phyloP scores from a whole-genome alignment of 2,797 vertebrate species.

The Schizopygopsis pylzovi region DNA sequence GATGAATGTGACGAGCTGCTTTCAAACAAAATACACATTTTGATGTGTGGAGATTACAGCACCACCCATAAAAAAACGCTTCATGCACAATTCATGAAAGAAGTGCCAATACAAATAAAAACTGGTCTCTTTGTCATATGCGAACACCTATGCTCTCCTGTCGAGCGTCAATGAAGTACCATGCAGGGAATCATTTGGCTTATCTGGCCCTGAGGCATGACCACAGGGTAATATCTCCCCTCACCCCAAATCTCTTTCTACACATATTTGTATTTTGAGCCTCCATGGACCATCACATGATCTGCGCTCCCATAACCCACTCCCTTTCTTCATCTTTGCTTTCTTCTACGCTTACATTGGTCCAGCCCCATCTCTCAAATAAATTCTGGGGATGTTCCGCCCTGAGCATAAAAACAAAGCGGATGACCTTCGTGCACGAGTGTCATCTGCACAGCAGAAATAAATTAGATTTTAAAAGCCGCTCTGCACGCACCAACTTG shows the following conservation, averaged over 20 bases:
- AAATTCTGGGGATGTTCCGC: slow-evolving; percentile 72
- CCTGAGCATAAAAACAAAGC: slow-evolving; percentile 72
- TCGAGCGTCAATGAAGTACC: not conserved
- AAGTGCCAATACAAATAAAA: slow-evolving; percentile 57
- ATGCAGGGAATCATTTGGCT: slow-evolving; percentile 50
- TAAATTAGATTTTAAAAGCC: slow-evolving; percentile 71
- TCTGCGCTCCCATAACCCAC: slow-evolving; percentile 49
- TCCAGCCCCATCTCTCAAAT: slow-evolving; percentile 69
- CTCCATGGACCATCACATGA: slow-evolving; percentile 52
- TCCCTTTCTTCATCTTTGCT: slow-evolving; percentile 35
- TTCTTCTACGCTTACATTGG: slow-evolving; percentile 64
- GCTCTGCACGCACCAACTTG: slow-evolving; percentile 63
- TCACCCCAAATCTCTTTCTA: slow-evolving; percentile 53
- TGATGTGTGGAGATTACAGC: slow-evolving; percentile 77
- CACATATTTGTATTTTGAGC: slow-evolving; percentile 60
- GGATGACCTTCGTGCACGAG: slow-evolving; percentile 69
- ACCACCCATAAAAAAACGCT: slow-evolving; percentile 69
- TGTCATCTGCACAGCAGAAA: slow-evolving; percentile 67
- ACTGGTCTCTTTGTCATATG: not conserved
- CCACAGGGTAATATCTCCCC: slow-evolving; percentile 47
- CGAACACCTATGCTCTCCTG: not conserved
- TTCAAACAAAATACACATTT: slow-evolving; percentile 59
- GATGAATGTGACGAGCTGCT: slow-evolving; percentile 71
- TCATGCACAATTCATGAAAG: slow-evolving; percentile 75
- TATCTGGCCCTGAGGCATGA: slow-evolving; percentile 58